Evolutionary conservation across 2,113 vertebrate species (phyloP).

Genomic region (Xiphophorus hellerii): DNA sequence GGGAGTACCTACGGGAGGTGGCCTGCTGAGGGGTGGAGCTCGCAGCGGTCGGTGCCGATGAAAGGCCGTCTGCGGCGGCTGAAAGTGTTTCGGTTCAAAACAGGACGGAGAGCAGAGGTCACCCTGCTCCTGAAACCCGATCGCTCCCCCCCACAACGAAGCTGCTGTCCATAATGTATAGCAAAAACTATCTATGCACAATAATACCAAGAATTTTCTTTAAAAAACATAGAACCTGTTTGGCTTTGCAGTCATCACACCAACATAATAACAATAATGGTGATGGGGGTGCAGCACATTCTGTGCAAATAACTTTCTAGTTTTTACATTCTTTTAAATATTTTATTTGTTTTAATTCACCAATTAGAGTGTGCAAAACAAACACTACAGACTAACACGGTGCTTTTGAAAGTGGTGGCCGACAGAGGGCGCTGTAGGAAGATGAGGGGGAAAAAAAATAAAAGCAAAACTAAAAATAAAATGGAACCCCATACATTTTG

Average conservation of each 20-base stretch:
- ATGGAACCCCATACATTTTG: no score
- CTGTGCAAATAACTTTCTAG: not conserved
- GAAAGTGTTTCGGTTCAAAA: slow-evolving; percentile 41
- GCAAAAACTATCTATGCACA: not conserved
- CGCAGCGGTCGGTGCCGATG: slow-evolving; percentile 5
- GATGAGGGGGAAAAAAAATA: no score
- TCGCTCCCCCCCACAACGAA: not conserved
- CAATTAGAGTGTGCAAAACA: no score
- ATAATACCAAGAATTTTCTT: not conserved
- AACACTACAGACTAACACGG: no score
- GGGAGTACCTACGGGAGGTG: slow-evolving; percentile 5
- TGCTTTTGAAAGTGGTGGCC: no score
- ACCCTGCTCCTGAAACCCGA: not conserved
- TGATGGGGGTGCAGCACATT: not conserved
- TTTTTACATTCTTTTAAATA: no score
- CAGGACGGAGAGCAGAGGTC: slow-evolving; percentile 19
- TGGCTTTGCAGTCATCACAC: not conserved
- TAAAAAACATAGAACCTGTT: not conserved
- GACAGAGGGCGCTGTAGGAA: no score
- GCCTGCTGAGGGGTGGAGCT: slow-evolving; percentile 19
- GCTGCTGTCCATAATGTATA: not conserved
- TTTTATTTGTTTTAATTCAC: no score
- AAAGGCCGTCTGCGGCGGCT: slow-evolving; percentile 43
- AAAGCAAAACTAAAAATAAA: no score
- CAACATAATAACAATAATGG: not conserved